Conservation (phyloP, 1,140 invertebrate genomes). For the Drosophila pseudoobscura region DNA sequence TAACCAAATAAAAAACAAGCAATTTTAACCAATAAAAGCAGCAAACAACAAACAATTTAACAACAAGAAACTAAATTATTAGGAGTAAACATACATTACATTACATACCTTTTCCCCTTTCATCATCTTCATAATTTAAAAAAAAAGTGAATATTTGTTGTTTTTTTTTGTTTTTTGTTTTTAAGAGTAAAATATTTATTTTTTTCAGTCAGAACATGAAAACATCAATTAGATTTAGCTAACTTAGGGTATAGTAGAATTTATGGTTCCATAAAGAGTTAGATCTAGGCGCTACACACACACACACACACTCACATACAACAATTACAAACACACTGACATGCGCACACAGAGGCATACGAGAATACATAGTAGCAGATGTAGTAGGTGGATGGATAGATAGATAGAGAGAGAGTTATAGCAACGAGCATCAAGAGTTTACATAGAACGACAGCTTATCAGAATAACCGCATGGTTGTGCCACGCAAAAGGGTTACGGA, state of each 20-base stretch:
- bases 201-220: conserved; percentile 77
- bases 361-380: conserved; percentile 50
- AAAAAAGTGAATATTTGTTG: not conserved
- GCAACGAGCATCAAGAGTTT: conserved; percentile 57
- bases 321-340: conserved; percentile 31
- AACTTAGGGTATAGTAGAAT: conserved; percentile 52
- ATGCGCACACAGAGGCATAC: conserved; percentile 36
- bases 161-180: conserved; percentile 27
- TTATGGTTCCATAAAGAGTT: conserved; percentile 48
- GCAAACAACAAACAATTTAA: conserved; percentile 25
- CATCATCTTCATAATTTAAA: conserved; percentile 22
- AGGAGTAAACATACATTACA: conserved; percentile 2
- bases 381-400: conserved; percentile 27
- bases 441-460: conserved; percentile 51
- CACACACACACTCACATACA: conserved; percentile 37
- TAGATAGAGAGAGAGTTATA: conserved; percentile 13
- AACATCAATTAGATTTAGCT: conserved; percentile 77
- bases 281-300: conserved; percentile 36
- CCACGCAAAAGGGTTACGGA: conserved; percentile 12
- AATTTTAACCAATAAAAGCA: conserved; percentile 54
- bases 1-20: conserved; percentile 25
- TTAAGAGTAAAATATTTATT: conserved; percentile 73
- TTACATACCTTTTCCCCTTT: conserved; percentile 46
- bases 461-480: conserved; percentile 7
- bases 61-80: not conserved